A percentile compares a stretch with the other conserved stretches of the same genome.
Evolutionary conservation across 2,888 invertebrate species (phyloP).

Genomic region (Oscheius sp.): DNA sequence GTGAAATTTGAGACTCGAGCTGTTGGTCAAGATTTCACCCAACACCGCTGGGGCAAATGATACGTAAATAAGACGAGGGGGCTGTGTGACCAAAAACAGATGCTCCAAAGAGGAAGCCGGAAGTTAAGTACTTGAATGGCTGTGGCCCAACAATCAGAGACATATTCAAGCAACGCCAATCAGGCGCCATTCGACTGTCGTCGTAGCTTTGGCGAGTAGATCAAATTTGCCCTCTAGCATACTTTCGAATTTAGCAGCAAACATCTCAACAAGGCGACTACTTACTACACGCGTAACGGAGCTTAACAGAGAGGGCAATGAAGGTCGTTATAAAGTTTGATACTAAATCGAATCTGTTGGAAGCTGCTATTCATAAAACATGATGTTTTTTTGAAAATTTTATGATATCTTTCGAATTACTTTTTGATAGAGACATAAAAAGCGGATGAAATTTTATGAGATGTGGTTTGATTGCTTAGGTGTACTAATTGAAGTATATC

Average conservation of each 20-base stretch:
- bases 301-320: too few relatives aligned
- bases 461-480: too few relatives aligned
- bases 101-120: constrained; percentile 1
- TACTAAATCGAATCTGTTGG: too few relatives aligned
- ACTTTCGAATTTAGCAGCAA: constrained; percentile 24
- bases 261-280: constrained; percentile 14
- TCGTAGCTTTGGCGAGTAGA: constrained; percentile 25
- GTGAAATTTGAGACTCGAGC: constrained; percentile 25
- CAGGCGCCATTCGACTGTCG: constrained; percentile 31
- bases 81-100: neutral
- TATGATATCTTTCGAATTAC: too few relatives aligned
- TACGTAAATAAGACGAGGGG: constrained; percentile 18
- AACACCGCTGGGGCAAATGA: neutral
- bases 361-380: too few relatives aligned
- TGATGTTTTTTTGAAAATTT: too few relatives aligned
- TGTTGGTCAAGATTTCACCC: constrained; percentile 10
- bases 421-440: too few relatives aligned
- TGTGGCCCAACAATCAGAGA: constrained; percentile 20
- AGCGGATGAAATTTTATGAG: too few relatives aligned
- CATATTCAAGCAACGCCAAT: constrained; percentile 29
- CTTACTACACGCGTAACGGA: too few relatives aligned
- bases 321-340: too few relatives aligned
- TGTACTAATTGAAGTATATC: too few relatives aligned
- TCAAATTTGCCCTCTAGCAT: constrained; percentile 31
- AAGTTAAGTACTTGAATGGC: constrained; percentile 28